A percentile compares a stretch with the other conserved stretches of the same genome.
Evolutionary conservation across 2,113 vertebrate genomes (phyloP).

Genomic region (Cyphomyrus discorhynchus): DNA sequence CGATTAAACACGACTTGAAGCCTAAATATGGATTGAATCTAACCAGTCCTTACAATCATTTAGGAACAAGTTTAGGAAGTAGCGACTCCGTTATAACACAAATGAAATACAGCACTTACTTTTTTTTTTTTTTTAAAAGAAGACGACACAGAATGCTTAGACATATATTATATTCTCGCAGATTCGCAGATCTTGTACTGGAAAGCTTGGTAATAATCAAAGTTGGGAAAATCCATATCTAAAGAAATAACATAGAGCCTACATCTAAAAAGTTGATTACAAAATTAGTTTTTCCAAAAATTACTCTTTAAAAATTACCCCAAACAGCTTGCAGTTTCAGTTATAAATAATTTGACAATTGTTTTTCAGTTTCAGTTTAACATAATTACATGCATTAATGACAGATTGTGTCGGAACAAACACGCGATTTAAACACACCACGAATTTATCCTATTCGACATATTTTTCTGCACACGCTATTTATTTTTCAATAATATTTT

Average conservation of each 20-base stretch:
- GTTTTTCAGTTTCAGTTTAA: neutral
- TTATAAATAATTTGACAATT: neutral
- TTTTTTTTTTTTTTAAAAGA: neutral
- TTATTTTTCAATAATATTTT: neutral
- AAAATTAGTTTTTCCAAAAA: neutral
- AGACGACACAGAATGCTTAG: neutral
- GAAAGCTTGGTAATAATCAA: neutral
- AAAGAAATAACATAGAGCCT: neutral
- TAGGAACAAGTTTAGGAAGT: neutral
- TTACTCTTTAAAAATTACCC: neutral
- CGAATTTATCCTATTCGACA: neutral
- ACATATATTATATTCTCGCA: neutral
- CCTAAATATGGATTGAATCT: neutral
- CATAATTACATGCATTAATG: neutral
- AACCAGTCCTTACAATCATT: neutral
- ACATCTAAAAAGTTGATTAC: neutral
- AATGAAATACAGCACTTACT: neutral
- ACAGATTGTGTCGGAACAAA: neutral
- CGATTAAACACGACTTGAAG: neutral
- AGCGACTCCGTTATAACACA: neutral
- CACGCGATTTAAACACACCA: neutral
- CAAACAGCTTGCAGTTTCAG: neutral
- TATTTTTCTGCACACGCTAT: neutral
- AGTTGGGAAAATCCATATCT: neutral
- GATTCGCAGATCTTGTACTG: neutral